Base-by-base conservation (phyloP, 2,888 invertebrate genomes). In the Emmelina monodactyla region DNA sequence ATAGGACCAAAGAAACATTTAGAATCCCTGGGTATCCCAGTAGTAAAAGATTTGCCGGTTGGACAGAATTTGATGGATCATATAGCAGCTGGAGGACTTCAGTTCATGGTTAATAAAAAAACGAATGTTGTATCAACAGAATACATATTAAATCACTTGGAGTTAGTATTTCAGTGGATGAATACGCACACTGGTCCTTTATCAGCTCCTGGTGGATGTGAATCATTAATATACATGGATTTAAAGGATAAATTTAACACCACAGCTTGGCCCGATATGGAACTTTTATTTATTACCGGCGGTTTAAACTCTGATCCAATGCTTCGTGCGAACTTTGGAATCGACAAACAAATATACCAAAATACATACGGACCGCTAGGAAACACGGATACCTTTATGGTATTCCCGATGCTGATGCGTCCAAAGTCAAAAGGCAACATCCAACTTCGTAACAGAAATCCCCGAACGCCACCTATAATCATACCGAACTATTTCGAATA, bases 401-500 rank as follows among this genome's bases (percentile, higher is more conserved):
- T 88, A 1, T 84, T 88, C 44, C 89, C 89, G 0, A 88, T 89
- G 71, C 56, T 90, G 19, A 83, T 90, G 61, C 79, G 88, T 42
- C 90, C 91, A 0, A 83, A 84, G 53, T 89, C 89, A n/a, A 78
- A 80, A 44, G 90, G 91, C 0, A 73, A 84, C 40, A 62, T 91
- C 0, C 79, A 73, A 59, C 72, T 94, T n/a, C 83, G 80, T 50
- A 88, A 86, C 9, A 85, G 73, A 38, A 85, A 92, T 58, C 91
- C 92, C 0, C 83, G 83, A 46, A 82, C 85, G 0, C 84, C 87
- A 48, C 92, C 94, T 0, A 67, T 83, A n/a, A 80, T 93, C 34
- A 84, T 91, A 45, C 89, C 92, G 0, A 91, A 90, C 57, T 97
- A 94, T 62, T 84, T 94, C 53, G 81, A 85, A 32, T 47, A 73